A percentile compares a stretch with the other conserved stretches of the same genome.
Evolutionary conservation across 1,140 invertebrate genomes (phyloP).

Genomic region (Cotesia typhae): DNA sequence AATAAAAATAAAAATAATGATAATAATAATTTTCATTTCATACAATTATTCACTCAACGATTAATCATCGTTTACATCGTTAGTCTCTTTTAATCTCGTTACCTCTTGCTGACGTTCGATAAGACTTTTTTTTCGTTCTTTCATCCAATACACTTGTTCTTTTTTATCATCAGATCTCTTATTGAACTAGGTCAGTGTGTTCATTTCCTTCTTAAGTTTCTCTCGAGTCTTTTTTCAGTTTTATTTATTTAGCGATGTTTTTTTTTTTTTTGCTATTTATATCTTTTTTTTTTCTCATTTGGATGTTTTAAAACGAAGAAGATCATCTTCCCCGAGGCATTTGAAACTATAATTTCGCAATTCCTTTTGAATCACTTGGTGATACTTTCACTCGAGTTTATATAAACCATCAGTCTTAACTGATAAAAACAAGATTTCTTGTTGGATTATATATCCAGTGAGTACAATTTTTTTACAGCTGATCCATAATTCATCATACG

Average conservation of each 20-base stretch:
- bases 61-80: constrained; percentile 7
- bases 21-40: background rate
- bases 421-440: background rate
- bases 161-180: background rate
- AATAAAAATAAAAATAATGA: background rate
- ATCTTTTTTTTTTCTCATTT: no score
- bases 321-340: background rate
- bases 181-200: constrained; percentile 19
- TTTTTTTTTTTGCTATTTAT: background rate
- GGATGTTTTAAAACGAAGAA: background rate
- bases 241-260: background rate
- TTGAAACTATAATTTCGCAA: constrained; percentile 1
- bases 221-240: background rate
- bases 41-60: background rate
- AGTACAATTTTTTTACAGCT: no score
- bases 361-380: background rate
- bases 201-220: constrained; percentile 1
- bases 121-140: background rate
- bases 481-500: no score
- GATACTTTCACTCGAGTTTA: constrained; percentile 9
- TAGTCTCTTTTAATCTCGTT: constrained; percentile 14
- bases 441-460: background rate
- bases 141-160: constrained; percentile 5
- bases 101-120: constrained; percentile 14
- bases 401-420: constrained; percentile 6